Percentiles rank a stretch among this genome's conserved stretches.
phyloP scores from a whole-genome alignment of 2,888 invertebrate genomes.

The Drosophila eohydei region DNA sequence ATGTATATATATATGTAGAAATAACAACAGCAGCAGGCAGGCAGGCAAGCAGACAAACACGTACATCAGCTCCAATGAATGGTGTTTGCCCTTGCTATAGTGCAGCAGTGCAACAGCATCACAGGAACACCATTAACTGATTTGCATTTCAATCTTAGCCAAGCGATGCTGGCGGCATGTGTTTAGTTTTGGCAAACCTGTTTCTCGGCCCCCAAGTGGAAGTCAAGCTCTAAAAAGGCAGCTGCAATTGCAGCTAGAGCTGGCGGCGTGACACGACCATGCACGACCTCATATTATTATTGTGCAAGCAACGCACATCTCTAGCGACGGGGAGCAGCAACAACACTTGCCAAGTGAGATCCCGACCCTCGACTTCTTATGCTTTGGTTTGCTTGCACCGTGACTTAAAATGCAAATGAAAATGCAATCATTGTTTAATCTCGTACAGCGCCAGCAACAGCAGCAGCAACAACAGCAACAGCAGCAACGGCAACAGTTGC shows the following conservation, averaged over 20 bases:
- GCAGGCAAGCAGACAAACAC: conserved; percentile 30
- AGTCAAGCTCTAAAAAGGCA: conserved; percentile 28
- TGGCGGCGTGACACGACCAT: conserved; percentile 41
- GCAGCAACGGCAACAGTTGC: conserved; percentile 38
- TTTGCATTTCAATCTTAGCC: conserved; percentile 75
- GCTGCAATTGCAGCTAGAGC: conserved; percentile 35
- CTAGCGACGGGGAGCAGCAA: conserved; percentile 28
- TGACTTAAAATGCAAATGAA: conserved; percentile 80
- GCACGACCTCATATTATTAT: background rate
- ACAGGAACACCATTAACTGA: conserved; percentile 69
- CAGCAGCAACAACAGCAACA: conserved; percentile 45
- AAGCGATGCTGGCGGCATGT: conserved; percentile 67
- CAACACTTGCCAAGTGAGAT: conserved; percentile 74
- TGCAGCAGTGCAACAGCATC: conserved; percentile 36
- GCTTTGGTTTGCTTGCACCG: conserved; percentile 68
- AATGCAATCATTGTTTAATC: conserved; percentile 80
- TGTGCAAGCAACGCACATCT: conserved; percentile 15
- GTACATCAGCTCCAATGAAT: conserved; percentile 53
- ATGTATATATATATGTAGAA: conserved; percentile 1
- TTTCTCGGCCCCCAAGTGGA: conserved; percentile 37
- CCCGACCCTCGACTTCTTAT: conserved; percentile 72
- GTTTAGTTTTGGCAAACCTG: conserved; percentile 75
- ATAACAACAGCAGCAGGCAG: conserved; percentile 38
- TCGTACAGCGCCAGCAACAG: conserved; percentile 67
- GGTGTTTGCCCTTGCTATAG: conserved; percentile 44